Evolutionary conservation across 2,113 vertebrate species (phyloP).

Genomic region (Engystomops pustulosus): DNA sequence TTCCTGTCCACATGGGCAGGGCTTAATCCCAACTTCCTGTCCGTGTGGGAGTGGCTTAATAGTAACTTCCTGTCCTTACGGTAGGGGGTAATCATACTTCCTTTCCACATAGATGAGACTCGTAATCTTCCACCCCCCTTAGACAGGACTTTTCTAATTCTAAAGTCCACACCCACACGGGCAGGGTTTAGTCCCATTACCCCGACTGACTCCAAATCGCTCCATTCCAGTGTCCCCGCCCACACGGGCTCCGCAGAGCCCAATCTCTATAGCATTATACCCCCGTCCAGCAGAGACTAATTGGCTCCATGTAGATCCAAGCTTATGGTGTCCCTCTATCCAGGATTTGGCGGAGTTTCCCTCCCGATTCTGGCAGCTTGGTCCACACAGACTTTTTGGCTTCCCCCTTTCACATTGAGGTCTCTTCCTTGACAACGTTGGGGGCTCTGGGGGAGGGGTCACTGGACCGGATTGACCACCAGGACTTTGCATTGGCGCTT

Average conservation of each 20-base stretch:
- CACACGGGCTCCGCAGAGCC: neutral
- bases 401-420: neutral
- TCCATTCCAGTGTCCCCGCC: no score
- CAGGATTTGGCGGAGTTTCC: constrained; percentile 14
- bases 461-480: constrained; percentile 79
- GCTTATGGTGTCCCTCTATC: neutral
- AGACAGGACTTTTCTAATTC: no score
- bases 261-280: neutral
- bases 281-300: neutral
- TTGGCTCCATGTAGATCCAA: neutral
- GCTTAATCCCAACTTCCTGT: neutral
- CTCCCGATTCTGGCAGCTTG: neutral
- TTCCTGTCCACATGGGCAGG: neutral
- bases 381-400: neutral
- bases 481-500: constrained; percentile 94
- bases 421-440: constrained; percentile 9
- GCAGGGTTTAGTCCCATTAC: constrained; percentile 1
- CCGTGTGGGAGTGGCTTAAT: neutral
- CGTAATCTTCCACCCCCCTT: no score
- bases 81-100: no score
- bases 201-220: neutral
- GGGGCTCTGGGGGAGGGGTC: constrained; percentile 54
- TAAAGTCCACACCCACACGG: no score
- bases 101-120: no score
- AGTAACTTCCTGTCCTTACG: no score